Percentiles rank a stretch among this genome's conserved stretches.
Evolutionary conservation across 2,797 vertebrate genomes (phyloP).

Genomic region (Chelmon rostratus): DNA sequence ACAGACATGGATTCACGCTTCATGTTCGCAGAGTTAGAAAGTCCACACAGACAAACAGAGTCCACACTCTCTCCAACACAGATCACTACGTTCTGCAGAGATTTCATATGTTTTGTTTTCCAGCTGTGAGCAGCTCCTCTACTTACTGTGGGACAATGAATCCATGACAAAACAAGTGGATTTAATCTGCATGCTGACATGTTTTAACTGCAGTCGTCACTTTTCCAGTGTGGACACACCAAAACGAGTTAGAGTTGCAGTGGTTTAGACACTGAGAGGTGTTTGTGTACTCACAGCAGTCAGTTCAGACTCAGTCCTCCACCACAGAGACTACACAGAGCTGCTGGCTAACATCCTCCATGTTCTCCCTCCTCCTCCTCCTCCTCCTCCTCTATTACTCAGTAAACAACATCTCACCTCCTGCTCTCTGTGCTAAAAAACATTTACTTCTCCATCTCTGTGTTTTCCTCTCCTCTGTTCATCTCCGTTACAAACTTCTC

Average conservation of each 20-base stretch:
- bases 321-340: not conserved
- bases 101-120: not conserved
- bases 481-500: constrained; percentile 41
- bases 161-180: not conserved
- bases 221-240: not conserved
- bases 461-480: not conserved
- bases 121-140: not conserved
- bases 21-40: too few relatives aligned
- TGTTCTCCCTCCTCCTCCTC: not conserved
- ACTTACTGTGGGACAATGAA: constrained; percentile 8
- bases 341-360: constrained; percentile 30
- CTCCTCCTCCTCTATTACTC: not conserved
- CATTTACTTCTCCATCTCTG: not conserved
- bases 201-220: too few relatives aligned
- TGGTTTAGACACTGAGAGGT: not conserved
- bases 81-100: not conserved
- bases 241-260: too few relatives aligned
- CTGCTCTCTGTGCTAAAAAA: not conserved
- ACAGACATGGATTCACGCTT: too few relatives aligned
- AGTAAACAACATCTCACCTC: not conserved
- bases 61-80: not conserved
- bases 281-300: constrained; percentile 25
- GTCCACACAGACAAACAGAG: not conserved
- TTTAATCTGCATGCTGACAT: not conserved
- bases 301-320: not conserved